phyloP scores from a whole-genome alignment of 2,888 invertebrate species.

The Halictus ligatus region DNA sequence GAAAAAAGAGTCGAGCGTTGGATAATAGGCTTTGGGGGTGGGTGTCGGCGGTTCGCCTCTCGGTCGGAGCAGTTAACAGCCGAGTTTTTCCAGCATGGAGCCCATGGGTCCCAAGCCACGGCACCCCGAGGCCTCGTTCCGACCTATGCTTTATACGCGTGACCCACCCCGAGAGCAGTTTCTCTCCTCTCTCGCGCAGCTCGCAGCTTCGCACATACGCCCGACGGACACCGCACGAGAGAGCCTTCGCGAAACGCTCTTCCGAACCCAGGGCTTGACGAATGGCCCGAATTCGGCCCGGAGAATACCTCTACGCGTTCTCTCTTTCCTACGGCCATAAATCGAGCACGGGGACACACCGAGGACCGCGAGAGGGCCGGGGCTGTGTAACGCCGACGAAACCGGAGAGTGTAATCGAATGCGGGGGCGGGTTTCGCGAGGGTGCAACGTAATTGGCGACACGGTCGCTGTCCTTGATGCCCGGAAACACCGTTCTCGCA shows the following conservation, averaged over 20 bases:
- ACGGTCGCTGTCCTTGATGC: background rate
- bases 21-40: conserved; percentile 42
- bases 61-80: conserved; percentile 80
- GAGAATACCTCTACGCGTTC: conserved; percentile 20
- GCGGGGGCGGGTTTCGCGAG: conserved; percentile 9
- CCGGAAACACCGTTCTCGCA: background rate
- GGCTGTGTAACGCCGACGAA: background rate
- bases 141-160: conserved; percentile 80
- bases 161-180: conserved; percentile 31
- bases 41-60: conserved; percentile 35
- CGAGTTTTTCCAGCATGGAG: conserved; percentile 82
- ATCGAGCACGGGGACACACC: conserved; percentile 5
- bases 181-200: conserved; percentile 11
- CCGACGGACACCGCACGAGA: conserved; percentile 29
- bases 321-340: conserved; percentile 26
- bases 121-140: conserved; percentile 82
- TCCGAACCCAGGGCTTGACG: conserved; percentile 33
- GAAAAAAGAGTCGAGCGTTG: conserved; percentile 32
- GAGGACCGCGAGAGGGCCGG: background rate
- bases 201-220: conserved; percentile 23
- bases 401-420: conserved; percentile 3
- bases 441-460: background rate
- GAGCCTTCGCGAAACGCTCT: conserved; percentile 42
- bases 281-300: conserved; percentile 30
- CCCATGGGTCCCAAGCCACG: conserved; percentile 80